Evolutionary conservation across 1,140 invertebrate species (phyloP).

Genomic region (Teleopsis dalmanni): DNA sequence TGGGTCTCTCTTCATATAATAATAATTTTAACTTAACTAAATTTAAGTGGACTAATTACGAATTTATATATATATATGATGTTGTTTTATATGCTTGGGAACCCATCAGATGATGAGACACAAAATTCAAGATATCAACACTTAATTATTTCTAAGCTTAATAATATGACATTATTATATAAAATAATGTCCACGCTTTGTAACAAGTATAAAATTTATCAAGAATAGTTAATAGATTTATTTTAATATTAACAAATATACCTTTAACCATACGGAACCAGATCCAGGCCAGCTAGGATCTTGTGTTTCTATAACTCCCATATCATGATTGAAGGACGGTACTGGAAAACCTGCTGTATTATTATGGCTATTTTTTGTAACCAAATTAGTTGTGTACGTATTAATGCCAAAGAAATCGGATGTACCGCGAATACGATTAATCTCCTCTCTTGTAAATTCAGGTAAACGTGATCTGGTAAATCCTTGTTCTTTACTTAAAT

Average conservation of each 20-base stretch:
- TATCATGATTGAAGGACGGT: constrained; percentile 49
- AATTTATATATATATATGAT: no score
- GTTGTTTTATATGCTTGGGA: no score
- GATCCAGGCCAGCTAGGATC: constrained; percentile 46
- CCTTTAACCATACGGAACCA: constrained; percentile 49
- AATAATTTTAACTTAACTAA: no score
- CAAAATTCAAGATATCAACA: no score
- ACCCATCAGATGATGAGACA: no score
- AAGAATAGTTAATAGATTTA: no score
- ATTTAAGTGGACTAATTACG: no score
- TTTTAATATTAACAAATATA: constrained; percentile 22
- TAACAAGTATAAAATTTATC: no score
- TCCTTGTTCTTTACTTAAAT: constrained; percentile 53
- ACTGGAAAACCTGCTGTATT: constrained; percentile 41
- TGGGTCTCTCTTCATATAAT: no score
- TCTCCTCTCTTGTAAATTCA: constrained; percentile 54
- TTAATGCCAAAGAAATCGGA: constrained; percentile 58
- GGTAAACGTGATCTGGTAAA: constrained; percentile 51
- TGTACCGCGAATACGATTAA: constrained; percentile 50
- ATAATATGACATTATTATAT: no score
- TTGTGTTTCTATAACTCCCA: constrained; percentile 43
- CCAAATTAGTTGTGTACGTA: constrained; percentile 50
- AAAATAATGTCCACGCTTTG: no score
- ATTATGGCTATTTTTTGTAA: constrained; percentile 39
- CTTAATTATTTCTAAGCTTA: no score